These are phyloP conservation scores for Rhegmatorhina hoffmannsi DNA, from an alignment of 2,113 vertebrate species.

Conservation along the genomic window DNA sequence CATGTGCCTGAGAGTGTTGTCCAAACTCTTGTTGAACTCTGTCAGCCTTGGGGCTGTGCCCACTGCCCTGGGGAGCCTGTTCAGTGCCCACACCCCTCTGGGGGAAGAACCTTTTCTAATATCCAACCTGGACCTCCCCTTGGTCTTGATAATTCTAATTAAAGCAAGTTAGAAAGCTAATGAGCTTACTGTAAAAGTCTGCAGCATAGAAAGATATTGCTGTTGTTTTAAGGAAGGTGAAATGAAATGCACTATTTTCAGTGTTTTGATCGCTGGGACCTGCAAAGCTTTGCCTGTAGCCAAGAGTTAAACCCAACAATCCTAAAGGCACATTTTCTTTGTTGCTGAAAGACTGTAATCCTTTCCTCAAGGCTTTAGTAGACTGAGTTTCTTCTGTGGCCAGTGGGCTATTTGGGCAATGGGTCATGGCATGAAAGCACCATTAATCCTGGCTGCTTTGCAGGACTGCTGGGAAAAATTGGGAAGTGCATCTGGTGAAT, in stretches of 20 bases:
- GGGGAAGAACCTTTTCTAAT: not conserved
- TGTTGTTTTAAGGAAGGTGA: not conserved
- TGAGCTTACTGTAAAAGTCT: not conserved
- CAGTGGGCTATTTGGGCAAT: not conserved
- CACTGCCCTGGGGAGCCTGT: not conserved
- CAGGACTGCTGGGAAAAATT: not conserved
- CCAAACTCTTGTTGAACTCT: not conserved
- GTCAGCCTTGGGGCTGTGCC: not conserved
- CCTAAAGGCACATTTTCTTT: not conserved
- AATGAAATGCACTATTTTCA: not conserved
- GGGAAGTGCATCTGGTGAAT: not conserved
- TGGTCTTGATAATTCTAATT: not conserved
- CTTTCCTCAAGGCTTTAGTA: not conserved
- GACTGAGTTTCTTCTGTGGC: not conserved
- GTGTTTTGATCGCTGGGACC: not conserved
- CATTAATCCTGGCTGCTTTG: not conserved
- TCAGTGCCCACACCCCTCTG: not conserved
- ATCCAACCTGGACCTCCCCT: not conserved
- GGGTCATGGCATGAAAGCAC: not conserved
- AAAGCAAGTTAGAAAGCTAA: not conserved
- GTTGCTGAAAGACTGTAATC: not conserved
- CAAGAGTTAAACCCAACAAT: not conserved
- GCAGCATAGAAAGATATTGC: not conserved
- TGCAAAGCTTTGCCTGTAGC: not conserved
- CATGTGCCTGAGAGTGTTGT: not conserved